Evolutionary conservation across 2,113 vertebrate genomes (phyloP).

Genomic region (Rhabdomys dilectus): DNA sequence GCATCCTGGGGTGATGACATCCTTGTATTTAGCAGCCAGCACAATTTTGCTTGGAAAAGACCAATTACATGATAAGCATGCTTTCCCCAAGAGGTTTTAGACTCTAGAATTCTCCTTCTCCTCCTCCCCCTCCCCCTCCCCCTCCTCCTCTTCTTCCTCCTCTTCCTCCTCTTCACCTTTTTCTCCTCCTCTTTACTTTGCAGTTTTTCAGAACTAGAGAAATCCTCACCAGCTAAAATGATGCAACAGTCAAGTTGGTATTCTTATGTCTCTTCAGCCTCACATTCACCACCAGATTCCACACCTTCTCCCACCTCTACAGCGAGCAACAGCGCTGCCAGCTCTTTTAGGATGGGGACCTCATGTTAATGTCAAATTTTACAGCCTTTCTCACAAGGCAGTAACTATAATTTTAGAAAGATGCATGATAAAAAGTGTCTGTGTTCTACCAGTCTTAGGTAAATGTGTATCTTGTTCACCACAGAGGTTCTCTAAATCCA

Average conservation of each 20-base stretch:
- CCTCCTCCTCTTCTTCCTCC: not conserved
- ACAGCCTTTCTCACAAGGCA: not conserved
- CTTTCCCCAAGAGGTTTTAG: not conserved
- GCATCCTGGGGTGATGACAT: slow-evolving; percentile 1
- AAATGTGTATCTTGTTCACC: slow-evolving; percentile 34
- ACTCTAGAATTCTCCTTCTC: not conserved
- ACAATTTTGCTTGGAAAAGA: not conserved
- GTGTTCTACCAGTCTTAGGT: not conserved
- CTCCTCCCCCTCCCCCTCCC: not conserved
- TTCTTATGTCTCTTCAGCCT: not conserved
- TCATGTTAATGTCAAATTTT: slow-evolving; percentile 22
- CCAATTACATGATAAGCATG: not conserved
- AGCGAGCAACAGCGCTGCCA: not conserved
- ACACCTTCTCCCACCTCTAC: not conserved
- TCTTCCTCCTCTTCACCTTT: not conserved
- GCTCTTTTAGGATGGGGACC: not conserved
- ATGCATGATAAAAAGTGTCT: not conserved
- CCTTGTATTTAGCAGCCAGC: not conserved
- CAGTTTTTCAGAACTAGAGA: not conserved
- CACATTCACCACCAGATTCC: not conserved
- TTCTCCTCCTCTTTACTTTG: not conserved
- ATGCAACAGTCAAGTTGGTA: not conserved
- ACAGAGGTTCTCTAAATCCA: not conserved
- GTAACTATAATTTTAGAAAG: slow-evolving; percentile 18
- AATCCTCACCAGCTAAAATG: not conserved